Percentiles rank a stretch among this genome's conserved stretches.
Evolutionary conservation across 1,140 invertebrate species (phyloP).

Genomic region (Radopholus similis): DNA sequence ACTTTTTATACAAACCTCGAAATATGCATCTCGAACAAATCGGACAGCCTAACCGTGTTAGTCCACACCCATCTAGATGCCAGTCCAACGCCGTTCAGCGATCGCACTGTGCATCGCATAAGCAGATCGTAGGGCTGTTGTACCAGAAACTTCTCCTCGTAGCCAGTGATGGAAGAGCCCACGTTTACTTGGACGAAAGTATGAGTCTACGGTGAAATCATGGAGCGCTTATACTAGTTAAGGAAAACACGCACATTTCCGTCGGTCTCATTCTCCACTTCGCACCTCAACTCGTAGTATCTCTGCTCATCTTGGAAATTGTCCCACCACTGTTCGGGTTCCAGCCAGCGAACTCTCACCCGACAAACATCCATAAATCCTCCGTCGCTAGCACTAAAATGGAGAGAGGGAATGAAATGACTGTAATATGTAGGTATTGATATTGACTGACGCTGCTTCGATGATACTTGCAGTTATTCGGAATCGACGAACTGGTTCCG

Average conservation of each 20-base stretch:
- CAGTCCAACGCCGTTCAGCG: not conserved
- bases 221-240: not conserved
- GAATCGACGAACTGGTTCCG: too few relatives aligned
- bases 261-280: not conserved
- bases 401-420: too few relatives aligned
- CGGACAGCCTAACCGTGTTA: not conserved
- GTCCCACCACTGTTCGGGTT: slow-evolving; percentile 1
- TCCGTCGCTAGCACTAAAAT: not conserved
- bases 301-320: not conserved
- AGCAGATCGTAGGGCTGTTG: not conserved
- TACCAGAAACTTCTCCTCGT: not conserved
- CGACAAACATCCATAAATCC: not conserved
- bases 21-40: not conserved
- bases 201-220: not conserved
- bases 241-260: not conserved
- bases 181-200: not conserved
- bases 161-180: not conserved
- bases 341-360: not conserved
- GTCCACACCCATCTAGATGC: not conserved
- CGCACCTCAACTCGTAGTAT: not conserved
- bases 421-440: too few relatives aligned
- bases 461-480: too few relatives aligned
- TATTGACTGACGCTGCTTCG: too few relatives aligned
- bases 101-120: not conserved
- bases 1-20: not conserved